Percentiles rank a stretch among this genome's conserved stretches.
phyloP scores from a whole-genome alignment of 2,888 invertebrate species.

The Aphodius sticticus region DNA sequence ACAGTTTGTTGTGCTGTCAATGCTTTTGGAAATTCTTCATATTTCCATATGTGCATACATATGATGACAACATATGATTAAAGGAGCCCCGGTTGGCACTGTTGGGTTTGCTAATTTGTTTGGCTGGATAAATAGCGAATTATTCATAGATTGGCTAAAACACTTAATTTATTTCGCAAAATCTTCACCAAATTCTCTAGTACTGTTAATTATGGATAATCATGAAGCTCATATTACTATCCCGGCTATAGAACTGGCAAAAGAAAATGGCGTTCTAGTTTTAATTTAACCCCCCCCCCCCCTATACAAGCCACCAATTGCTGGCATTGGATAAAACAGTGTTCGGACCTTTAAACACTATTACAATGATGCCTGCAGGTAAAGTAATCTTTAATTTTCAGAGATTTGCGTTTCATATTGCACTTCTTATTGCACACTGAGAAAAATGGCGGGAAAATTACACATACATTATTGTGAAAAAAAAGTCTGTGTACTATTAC shows the following conservation, averaged over 20 bases:
- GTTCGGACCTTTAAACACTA: no score
- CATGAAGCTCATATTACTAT: slow-evolving; percentile 29
- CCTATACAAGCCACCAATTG: slow-evolving; percentile 23
- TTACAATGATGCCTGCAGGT: no score
- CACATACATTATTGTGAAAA: no score
- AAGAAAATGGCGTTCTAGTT: slow-evolving; percentile 26
- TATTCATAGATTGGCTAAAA: slow-evolving; percentile 37
- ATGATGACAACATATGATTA: slow-evolving; percentile 33
- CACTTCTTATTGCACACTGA: no score
- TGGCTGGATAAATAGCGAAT: slow-evolving; percentile 44
- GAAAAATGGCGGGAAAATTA: no score
- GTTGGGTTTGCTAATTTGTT: slow-evolving; percentile 37
- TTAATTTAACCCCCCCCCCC: slow-evolving; percentile 10
- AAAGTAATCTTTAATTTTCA: no score
- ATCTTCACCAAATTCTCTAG: background rate
- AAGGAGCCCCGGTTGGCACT: slow-evolving; percentile 41
- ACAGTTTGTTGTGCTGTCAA: slow-evolving; percentile 12
- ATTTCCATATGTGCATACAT: background rate
- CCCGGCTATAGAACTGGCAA: slow-evolving; percentile 29
- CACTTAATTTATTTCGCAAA: background rate
- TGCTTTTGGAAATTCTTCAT: slow-evolving; percentile 8
- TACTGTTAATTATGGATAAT: slow-evolving; percentile 26
- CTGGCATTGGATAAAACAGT: background rate
- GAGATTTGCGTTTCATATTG: no score
- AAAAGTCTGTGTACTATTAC: no score